phyloP scores from a whole-genome alignment of 2,888 invertebrate species.

The Morpho helenor region DNA sequence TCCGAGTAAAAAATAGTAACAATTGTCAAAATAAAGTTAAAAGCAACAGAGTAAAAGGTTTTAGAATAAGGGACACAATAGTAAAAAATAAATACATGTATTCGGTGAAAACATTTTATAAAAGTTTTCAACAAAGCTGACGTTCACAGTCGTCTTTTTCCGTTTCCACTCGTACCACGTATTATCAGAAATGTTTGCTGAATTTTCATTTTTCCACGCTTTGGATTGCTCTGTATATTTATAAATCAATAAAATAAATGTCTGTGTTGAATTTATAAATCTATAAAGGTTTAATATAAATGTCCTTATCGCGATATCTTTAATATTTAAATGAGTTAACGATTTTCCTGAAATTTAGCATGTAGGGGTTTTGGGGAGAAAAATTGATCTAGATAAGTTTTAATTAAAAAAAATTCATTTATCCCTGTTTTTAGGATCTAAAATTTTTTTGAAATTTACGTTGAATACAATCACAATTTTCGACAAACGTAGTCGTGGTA shows the following conservation, averaged over 20 bases:
- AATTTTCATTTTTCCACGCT: conserved; percentile 18
- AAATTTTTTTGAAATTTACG: too few species aligned
- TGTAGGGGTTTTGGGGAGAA: too few species aligned
- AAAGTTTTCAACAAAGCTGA: conserved; percentile 23
- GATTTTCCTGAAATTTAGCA: too few species aligned
- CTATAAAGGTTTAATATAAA: too few species aligned
- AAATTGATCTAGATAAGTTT: too few species aligned
- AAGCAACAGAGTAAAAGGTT: background rate
- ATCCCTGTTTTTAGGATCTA: too few species aligned
- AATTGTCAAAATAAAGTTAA: background rate
- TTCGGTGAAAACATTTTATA: conserved; percentile 19
- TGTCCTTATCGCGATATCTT: too few species aligned
- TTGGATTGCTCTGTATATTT: conserved; percentile 5
- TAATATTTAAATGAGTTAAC: too few species aligned
- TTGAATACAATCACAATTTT: too few species aligned
- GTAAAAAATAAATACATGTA: conserved; percentile 20
- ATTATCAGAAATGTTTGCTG: conserved; percentile 20
- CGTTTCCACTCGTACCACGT: conserved; percentile 18
- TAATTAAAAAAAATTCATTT: too few species aligned
- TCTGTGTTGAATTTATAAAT: conserved; percentile 1
- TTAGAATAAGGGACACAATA: background rate
- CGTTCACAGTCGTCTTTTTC: conserved; percentile 16
- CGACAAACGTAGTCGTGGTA: too few species aligned
- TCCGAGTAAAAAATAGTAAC: background rate
- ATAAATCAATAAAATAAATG: conserved; percentile 7